These are phyloP conservation scores for Nanorana parkeri DNA, from an alignment of 2,113 vertebrate species.

Conservation along the genomic window DNA sequence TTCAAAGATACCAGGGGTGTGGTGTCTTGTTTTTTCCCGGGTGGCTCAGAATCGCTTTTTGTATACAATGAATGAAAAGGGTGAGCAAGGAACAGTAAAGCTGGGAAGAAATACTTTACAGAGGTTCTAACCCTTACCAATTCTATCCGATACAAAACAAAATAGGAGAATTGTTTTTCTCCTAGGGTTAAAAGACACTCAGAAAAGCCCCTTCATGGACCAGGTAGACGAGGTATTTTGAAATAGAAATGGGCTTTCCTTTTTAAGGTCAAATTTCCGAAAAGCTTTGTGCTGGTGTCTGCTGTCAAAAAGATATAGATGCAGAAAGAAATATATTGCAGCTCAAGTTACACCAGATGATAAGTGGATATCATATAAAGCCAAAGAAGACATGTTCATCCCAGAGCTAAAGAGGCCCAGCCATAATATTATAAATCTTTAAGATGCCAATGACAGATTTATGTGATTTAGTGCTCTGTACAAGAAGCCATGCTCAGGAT, in stretches of 20 bases:
- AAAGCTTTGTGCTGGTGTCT: constrained; percentile 34
- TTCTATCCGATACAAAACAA: too few relatives aligned
- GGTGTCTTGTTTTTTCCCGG: too few relatives aligned
- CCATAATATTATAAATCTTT: constrained; percentile 53
- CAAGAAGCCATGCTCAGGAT: background rate
- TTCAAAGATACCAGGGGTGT: too few relatives aligned
- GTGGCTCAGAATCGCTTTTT: too few relatives aligned
- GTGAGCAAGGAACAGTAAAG: too few relatives aligned
- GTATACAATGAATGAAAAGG: too few relatives aligned
- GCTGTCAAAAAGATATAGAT: constrained; percentile 35
- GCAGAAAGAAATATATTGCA: constrained; percentile 40
- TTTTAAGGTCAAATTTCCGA: constrained; percentile 13
- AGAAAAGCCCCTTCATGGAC: background rate
- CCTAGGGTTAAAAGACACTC: background rate
- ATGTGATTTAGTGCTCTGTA: constrained; percentile 33
- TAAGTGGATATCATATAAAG: constrained; percentile 53
- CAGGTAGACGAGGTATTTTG: background rate
- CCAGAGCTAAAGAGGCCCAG: constrained; percentile 25
- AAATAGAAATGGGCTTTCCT: background rate
- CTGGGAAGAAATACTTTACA: too few relatives aligned
- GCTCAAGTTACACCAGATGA: constrained; percentile 36
- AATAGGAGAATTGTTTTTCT: too few relatives aligned
- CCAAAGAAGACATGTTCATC: constrained; percentile 40
- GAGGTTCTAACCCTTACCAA: too few relatives aligned
- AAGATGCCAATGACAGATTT: constrained; percentile 50